Evolutionary conservation across 2,888 invertebrate species (phyloP), one percentile per base, ranked within the genome.

Genomic region (Melanargia galathea): DNA sequence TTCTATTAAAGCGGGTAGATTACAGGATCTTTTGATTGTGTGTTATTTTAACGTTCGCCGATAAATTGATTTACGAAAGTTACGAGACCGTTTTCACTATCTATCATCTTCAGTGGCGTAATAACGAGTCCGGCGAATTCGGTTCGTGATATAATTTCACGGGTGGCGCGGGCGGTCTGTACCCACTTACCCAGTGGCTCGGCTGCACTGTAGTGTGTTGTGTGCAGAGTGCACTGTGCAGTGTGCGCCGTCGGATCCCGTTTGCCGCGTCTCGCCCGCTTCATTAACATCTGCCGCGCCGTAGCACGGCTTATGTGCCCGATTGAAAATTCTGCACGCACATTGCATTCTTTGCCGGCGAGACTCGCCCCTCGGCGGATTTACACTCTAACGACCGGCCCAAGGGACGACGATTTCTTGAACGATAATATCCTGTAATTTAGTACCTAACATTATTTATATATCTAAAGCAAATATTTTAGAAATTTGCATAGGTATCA

Each of bases 221-320:
- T n/a, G n/a, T n/a, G n/a, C n/a, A n/a, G n/a, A n/a, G n/a, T n/a
- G 35, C 35, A 35, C 35, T 11, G 35, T 35, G 20, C 24, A 13
- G n/a, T 49, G n/a, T n/a, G n/a, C 16, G 46, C 70, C 68, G 69
- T 73, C 64, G 64, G 60, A 67, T 77, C 75, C 75, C 73, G 76
- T 78, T 74, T 74, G 67, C 71, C 71, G 69, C 70, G 73, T 72
- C 73, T 73, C 71, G 77, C 65, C 72, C 70, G 78, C 77, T 78
- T 87, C 81, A 86, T 86, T 87, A 87, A 78, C 84, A 87, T 86
- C 82, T 84, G 85, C 68, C 68, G 70, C 78, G 77, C 72, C 72
- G 77, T 79, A 79, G 77, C 79, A 77, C 73, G 73, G 75, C 67
- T 73, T 74, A 76, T 76, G 77, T 75, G 77, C 71, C 73, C 75